Base-by-base conservation (phyloP, 2,888 invertebrate genomes). In the Resseliella maxima region DNA sequence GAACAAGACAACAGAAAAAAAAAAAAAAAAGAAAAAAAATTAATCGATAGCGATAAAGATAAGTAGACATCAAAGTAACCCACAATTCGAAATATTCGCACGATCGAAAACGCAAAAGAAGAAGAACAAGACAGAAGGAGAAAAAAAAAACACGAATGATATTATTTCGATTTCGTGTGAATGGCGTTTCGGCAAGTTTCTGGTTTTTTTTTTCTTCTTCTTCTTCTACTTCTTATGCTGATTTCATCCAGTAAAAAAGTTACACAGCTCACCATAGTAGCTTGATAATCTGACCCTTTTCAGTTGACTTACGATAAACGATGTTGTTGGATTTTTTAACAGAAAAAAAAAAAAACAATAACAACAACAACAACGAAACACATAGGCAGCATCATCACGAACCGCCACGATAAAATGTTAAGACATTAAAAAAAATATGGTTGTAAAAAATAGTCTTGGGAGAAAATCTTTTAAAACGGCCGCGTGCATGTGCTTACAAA, bases 211-310 rank as follows among this genome's bases (percentile, higher is more conserved):
- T 35, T 27, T 72, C 8, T 31, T 72, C 1, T 72, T 31, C 15
- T 27, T 31, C 12, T 59, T 59, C 6, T 5, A 3, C 1, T 59
- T 59, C 10, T 8, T 12, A 41, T 59, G 24, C 24, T n/a, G n/a
- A 72, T 12, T 21, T 72, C 31, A 35, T 15, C 72, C 72, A 15
- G 27, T 15, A 31, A 72, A 72, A 72, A 72, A n/a, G n/a, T 72
- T 72, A 72, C 35, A 31, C 31, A 1, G 27, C n/a, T 15, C 46
- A 31, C 72, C 15, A 72, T 31, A 72, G 35, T 27, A 12, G 72
- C 72, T 31, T 72, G 59, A 59, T 31, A n/a, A 72, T 72, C 72
- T 27, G 72, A 72, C 72, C 72, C 72, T 72, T 72, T 72, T 72
- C 72, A 72, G 31, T 72, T 35, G 72, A 72, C 72, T 72, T 72